Base-by-base conservation (phyloP, 2,888 invertebrate genomes). In the Tromatobia lineatoria region DNA sequence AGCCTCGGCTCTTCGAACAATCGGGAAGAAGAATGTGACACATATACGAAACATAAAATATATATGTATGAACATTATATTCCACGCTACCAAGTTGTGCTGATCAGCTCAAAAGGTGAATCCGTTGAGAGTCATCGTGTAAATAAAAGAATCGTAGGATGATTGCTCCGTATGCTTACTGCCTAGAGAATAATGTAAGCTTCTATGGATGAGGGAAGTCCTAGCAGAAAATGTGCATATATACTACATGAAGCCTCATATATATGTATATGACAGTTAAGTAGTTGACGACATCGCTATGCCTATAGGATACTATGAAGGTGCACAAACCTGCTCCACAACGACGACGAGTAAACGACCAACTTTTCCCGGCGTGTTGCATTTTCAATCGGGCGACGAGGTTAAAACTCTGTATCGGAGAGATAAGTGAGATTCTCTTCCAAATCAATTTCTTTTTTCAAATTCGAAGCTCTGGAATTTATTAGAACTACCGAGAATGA, bases 1-100 rank as follows among this genome's bases (percentile, higher is more conserved):
- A 73, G 52, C 61, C 74, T 61, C 61, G 61, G 61, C 52, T 66
- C 45, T 34, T 38, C 25, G 45, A 47, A 47, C 66, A 54, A 80
- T 80, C 73, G 8, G 25, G 20, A 78, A 78, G 61, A 79, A 54
- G 25, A 71, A 52, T 52, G 47, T 38, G 20, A 18, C 42, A 13
- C 57, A 20, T 15, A 25, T 77, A 25, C 67, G 18, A 42, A 29
- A 20, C 8, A 69, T 20, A 6, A 23, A 13, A 11, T 47, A 34
- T 47, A 61, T 38, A 47, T 20, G 34, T 74, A n/a, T 71, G 42
- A 23, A 38, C 57, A 23, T 45, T 10, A n/a, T 45, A 73, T 45
- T 20, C 23, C 45, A n/a, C 18, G n/a, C 7, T 50, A 7, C n/a
- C 7, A 34, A 61, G 61, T 61, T 34, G 25, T 13, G 25, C 25